Conservation (phyloP, 1,140 invertebrate species). For the Apis florea region DNA sequence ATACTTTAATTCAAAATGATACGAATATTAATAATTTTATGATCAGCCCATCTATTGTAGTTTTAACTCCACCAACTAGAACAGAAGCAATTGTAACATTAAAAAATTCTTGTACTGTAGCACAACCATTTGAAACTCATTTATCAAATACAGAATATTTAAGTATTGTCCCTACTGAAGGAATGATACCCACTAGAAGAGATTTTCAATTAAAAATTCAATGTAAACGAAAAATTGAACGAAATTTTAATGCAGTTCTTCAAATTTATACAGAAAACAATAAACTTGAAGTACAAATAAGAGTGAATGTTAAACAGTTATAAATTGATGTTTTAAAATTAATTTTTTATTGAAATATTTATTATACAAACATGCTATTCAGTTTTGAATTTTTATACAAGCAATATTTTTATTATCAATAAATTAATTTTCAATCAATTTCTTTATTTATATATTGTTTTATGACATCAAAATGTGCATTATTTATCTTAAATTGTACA, state of each 20-base stretch:
- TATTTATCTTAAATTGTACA: slow-evolving; percentile 67
- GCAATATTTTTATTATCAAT: slow-evolving; percentile 51
- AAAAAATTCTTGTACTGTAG: slow-evolving; percentile 54
- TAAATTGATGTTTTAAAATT: slow-evolving; percentile 33
- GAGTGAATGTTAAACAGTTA: slow-evolving; percentile 46
- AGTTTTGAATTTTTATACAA: slow-evolving; percentile 42
- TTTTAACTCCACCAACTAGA: slow-evolving; percentile 55
- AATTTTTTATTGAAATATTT: slow-evolving; percentile 43
- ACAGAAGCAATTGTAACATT: slow-evolving; percentile 66
- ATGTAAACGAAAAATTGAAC: slow-evolving; percentile 63
- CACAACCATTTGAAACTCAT: slow-evolving; percentile 65
- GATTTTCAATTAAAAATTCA: slow-evolving; percentile 64
- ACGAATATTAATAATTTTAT: slow-evolving; percentile 55
- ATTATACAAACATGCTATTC: slow-evolving; percentile 18
- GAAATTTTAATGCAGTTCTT: slow-evolving; percentile 59
- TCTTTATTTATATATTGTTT: not conserved
- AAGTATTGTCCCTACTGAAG: slow-evolving; percentile 65
- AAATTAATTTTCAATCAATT: slow-evolving; percentile 34
- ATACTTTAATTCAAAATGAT: not conserved
- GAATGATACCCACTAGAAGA: slow-evolving; percentile 68
- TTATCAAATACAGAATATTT: slow-evolving; percentile 62
- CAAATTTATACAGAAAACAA: slow-evolving; percentile 69
- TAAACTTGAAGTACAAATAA: slow-evolving; percentile 65
- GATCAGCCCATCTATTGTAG: slow-evolving; percentile 55
- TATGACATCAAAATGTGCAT: not conserved